phyloP scores from a whole-genome alignment of 2,797 vertebrate genomes.

The Brachymystax lenok region DNA sequence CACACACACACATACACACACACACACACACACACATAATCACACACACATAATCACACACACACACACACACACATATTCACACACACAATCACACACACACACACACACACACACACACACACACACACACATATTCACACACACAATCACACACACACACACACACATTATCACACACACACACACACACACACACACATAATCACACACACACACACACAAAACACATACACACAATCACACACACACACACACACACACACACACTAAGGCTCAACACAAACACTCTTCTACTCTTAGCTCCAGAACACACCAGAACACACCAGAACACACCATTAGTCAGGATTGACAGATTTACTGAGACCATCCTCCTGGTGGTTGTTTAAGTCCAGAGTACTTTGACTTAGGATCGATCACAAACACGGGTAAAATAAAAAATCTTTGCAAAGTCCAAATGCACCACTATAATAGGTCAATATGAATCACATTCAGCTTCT shows the following conservation, averaged over 20 bases:
- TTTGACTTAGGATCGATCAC: constrained; percentile 10
- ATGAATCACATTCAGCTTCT: neutral
- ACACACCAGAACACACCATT: neutral
- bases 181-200: neutral
- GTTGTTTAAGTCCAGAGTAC: neutral
- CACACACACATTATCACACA: neutral
- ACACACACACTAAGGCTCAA: neutral
- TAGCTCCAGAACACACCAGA: neutral
- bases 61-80: neutral
- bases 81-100: neutral
- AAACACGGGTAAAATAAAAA: no score
- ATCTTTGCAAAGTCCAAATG: neutral
- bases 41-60: neutral
- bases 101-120: neutral
- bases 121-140: neutral
- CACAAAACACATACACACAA: neutral
- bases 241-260: neutral
- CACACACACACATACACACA: no score
- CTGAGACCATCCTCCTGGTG: neutral
- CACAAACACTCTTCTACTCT: neutral
- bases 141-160: neutral
- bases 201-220: neutral
- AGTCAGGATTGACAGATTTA: neutral
- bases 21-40: neutral
- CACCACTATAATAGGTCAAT: constrained; percentile 10